phyloP scores from a whole-genome alignment of 1,140 invertebrate genomes.

The Halyomorpha halys region DNA sequence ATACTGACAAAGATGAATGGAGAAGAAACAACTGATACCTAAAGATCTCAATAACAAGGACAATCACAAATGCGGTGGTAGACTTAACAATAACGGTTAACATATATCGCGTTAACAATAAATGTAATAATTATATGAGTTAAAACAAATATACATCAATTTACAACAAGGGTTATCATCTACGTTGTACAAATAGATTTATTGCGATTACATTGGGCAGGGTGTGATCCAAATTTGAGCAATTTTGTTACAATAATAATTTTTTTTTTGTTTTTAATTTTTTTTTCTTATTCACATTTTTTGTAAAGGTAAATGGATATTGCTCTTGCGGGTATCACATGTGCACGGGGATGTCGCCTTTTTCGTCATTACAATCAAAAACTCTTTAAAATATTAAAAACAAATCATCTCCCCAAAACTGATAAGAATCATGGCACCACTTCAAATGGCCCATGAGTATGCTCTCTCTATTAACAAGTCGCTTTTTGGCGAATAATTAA shows the following conservation, averaged over 20 bases:
- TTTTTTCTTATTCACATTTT: neutral
- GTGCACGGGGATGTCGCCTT: neutral
- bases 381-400: too few species aligned
- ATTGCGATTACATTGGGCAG: constrained; percentile 5
- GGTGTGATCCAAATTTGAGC: constrained; percentile 11
- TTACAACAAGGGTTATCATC: constrained; percentile 2
- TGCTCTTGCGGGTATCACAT: constrained; percentile 6
- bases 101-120: constrained; percentile 6
- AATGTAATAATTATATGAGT: neutral
- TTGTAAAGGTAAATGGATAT: neutral
- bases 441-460: too few species aligned
- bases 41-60: neutral
- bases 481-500: too few species aligned
- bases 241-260: neutral
- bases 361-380: too few species aligned
- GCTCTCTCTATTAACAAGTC: too few species aligned
- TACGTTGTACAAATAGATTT: constrained; percentile 2
- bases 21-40: too few species aligned
- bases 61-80: constrained; percentile 1
- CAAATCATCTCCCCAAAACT: too few species aligned
- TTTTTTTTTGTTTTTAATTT: neutral
- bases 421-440: too few species aligned
- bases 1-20: too few species aligned
- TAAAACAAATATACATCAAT: constrained; percentile 9
- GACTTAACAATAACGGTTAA: constrained; percentile 10